Evolutionary conservation across 2,113 vertebrate species (phyloP), one percentile per base, ranked within the genome.

Genomic region (Saguinus midas): DNA sequence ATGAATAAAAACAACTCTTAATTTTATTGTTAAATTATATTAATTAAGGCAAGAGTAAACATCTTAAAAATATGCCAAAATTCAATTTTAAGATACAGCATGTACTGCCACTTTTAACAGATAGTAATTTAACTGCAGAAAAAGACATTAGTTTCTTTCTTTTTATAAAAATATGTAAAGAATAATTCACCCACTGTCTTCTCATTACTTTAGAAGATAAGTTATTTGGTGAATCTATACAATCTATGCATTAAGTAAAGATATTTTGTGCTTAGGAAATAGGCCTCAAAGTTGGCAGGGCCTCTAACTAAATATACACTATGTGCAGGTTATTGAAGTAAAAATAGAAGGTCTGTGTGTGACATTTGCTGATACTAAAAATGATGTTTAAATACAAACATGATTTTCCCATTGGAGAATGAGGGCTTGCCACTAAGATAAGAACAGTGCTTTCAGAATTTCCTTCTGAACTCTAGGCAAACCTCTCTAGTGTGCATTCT

Each of bases 311-410:
- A 98, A 98, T 98, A 98, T 98, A 98, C 97, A 98, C 83, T 95
- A 72, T 88, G 95, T 95, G 70, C 88, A 97, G 93, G 70, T 97
- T 97, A 87, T 78, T 98, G 97, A 98, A 98, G 96, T 97, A 25
- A 98, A 98, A 98, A 96, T 95, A 98, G 97, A 98, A 98, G 96
- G 90, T 98, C 97, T 97, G 61, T 88, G 68, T 95, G 94, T 98
- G 98, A 98, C 97, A 98, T 99, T 99, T 99, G 93, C 52, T 94
- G 98, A 90, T 95, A 90, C 97, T 98, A 97, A 98, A 96, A 98
- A 96, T 86, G 97, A 97, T 86, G 91, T 97, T 93, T 97, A 97
- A 97, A 97, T 94, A 97, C 97, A 98, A 98, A 97, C 68, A 97
- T 57, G 25, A 82, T 45, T 95, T 96, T 95, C 70, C 92, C 96